phyloP scores from a whole-genome alignment of 92 coral and sea anemone species.

The Diadumene lineata region DNA sequence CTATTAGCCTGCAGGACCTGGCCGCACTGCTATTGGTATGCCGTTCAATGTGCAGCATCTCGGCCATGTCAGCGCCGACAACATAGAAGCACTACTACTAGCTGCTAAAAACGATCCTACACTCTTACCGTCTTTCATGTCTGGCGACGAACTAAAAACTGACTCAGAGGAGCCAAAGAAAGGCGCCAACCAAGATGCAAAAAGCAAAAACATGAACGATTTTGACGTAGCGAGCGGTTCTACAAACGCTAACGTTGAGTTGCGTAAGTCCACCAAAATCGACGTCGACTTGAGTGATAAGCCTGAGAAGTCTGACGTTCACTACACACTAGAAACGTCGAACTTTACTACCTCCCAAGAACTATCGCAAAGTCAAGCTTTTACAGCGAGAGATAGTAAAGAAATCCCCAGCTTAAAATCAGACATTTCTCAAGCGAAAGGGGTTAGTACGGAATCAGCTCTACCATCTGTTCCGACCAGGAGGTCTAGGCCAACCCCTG shows the following conservation, averaged over 20 bases:
- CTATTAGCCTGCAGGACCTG: conserved; percentile 36
- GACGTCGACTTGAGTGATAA: background rate
- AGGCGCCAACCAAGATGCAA: background rate
- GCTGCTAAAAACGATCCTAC: conserved; percentile 90
- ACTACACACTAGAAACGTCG: background rate
- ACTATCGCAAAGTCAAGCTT: background rate
- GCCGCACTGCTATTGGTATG: conserved; percentile 63
- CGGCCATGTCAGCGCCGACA: conserved; percentile 90
- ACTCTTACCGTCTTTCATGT: conserved; percentile 73
- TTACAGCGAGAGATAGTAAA: no score
- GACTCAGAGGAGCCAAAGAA: background rate
- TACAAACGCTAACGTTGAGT: background rate
- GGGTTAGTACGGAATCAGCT: background rate
- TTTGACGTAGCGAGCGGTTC: background rate
- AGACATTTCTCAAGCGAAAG: background rate
- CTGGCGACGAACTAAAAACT: conserved; percentile 4
- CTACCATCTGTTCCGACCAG: conserved; percentile 34
- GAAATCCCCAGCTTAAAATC: no score
- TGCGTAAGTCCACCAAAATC: background rate
- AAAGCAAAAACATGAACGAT: background rate
- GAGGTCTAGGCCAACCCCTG: conserved; percentile 48
- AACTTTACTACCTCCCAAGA: background rate
- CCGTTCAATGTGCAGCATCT: conserved; percentile 95
- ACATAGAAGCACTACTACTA: conserved; percentile 82
- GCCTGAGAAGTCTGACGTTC: background rate